A percentile compares a stretch with the other conserved stretches of the same genome.
Conservation (phyloP, 1,140 invertebrate genomes). For the Dreissena rostriformis region DNA sequence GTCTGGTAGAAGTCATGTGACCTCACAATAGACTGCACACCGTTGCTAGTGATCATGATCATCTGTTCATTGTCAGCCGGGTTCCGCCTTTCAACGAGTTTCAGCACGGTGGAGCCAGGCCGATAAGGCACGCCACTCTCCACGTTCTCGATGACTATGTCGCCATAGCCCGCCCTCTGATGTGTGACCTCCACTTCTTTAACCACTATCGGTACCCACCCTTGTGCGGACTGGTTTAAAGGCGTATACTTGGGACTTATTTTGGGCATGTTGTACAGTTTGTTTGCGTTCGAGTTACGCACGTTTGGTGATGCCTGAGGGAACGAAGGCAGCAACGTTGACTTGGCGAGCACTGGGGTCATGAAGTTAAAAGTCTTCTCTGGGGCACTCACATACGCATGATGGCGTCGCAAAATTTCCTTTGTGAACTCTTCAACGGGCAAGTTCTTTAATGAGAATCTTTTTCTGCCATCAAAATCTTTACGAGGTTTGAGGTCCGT, state of each 20-base stretch:
- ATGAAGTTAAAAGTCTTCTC: constrained; percentile 20
- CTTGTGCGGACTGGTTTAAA: background rate
- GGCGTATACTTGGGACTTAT: background rate
- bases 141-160: constrained; percentile 47
- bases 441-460: constrained; percentile 12
- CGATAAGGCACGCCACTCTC: background rate
- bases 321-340: constrained; percentile 42
- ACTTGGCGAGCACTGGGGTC: constrained; percentile 9
- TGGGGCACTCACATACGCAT: constrained; percentile 30
- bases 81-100: background rate
- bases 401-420: constrained; percentile 27
- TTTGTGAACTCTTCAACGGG: constrained; percentile 42
- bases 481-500: background rate
- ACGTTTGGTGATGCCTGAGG: constrained; percentile 42
- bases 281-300: constrained; percentile 32
- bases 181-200: constrained; percentile 38
- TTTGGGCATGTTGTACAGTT: constrained; percentile 40
- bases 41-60: constrained; percentile 36
- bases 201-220: constrained; percentile 4
- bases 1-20: constrained; percentile 51
- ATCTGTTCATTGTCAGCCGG: constrained; percentile 20
- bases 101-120: background rate
- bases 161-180: background rate
- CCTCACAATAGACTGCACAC: constrained; percentile 39
- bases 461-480: background rate